These are phyloP conservation scores for Acanthosepion esculentum DNA, from an alignment of 2,888 invertebrate species.

Conservation along the genomic window DNA sequence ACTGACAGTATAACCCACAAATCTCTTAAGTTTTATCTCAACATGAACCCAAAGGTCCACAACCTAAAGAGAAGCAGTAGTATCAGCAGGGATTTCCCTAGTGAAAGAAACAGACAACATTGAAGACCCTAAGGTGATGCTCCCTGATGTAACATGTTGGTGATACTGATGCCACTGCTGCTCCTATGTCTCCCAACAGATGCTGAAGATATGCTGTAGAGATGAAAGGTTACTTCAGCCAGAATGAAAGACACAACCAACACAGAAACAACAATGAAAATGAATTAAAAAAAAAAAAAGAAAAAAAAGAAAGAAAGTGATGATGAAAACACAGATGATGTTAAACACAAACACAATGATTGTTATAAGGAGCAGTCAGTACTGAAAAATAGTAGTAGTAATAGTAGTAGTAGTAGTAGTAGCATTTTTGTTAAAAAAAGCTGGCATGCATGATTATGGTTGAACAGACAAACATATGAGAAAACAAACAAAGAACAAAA, in stretches of 20 bases:
- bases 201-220: neutral
- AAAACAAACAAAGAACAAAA: neutral
- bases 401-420: neutral
- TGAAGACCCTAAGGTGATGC: neutral
- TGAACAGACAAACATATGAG: no score
- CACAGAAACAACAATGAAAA: neutral
- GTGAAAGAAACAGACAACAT: neutral
- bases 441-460: no score
- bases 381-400: neutral
- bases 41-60: neutral
- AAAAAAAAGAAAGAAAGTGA: neutral
- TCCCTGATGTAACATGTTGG: neutral
- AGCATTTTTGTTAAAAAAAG: constrained; percentile 7
- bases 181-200: neutral
- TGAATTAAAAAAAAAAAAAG: neutral
- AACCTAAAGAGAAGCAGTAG: neutral
- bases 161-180: constrained; percentile 1
- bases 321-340: neutral
- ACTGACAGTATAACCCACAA: constrained; percentile 45
- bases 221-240: constrained; percentile 33
- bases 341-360: constrained; percentile 7
- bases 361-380: neutral
- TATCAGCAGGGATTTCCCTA: neutral
- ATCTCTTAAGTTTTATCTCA: neutral
- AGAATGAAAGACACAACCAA: neutral